Base-by-base conservation (phyloP, 2,888 invertebrate species). In the Drosophila bunnanda region DNA sequence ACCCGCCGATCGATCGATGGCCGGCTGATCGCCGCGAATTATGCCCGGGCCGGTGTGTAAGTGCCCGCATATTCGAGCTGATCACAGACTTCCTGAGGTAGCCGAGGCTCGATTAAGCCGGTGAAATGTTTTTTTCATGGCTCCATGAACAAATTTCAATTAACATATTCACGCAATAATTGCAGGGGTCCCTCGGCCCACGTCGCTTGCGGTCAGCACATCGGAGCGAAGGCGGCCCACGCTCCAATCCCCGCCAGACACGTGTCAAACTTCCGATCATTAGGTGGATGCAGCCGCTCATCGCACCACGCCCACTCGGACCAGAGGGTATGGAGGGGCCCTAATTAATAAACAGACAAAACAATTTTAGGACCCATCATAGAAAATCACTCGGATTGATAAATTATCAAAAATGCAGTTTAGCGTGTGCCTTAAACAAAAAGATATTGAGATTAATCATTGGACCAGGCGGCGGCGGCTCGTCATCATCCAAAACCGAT, bases 111-210 rank as follows among this genome's bases (percentile, higher is more conserved):
- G 38, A 43, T 67, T 50, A 25, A 30, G 62, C 54, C 59, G 66
- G 68, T 82, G 88, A 88, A 82, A 88, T 85, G 79, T 55, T 36
- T 75, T 67, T 78, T 72, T 72, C 76, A 55, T 66, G 46, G 75
- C 46, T 55, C 15, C 65, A 65, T 76, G 80, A 80, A 85, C 86
- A 83, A 81, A 78, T 71, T 81, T 88, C 85, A 82, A 89, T 86
- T 86, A 89, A 86, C 85, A 86, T 86, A 87, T 89, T 86, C 88
- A 87, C 75, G 89, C 89, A 82, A 88, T 89, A 86, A 86, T 89
- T 87, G 75, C 59, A 67, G 68, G 48, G 66, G 61, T 60, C 74
- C 41, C 74, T 30, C 43, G 32, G 57, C 58, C 56, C 59, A 71
- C 71, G 65, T 65, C 25, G 39, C 46, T 22, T 67, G 46, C 58